A percentile compares a stretch with the other conserved stretches of the same genome.
These are phyloP conservation scores for Cinclus cinclus DNA, from an alignment of 2,113 vertebrate genomes.

Conservation along the genomic window DNA sequence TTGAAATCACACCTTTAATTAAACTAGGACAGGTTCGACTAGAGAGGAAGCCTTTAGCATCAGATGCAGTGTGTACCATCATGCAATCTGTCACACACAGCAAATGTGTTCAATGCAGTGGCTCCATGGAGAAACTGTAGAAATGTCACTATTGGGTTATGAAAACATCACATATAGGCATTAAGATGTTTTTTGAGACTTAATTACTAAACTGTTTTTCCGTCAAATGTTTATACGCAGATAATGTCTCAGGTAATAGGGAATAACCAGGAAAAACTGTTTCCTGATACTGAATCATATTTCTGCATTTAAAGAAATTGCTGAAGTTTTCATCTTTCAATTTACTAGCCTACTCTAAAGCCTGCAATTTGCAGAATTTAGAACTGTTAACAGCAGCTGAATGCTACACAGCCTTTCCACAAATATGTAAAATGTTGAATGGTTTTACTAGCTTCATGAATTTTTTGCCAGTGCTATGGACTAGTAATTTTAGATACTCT, in stretches of 20 bases:
- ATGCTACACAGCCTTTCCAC: background rate
- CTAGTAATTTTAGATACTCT: background rate
- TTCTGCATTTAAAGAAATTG: background rate
- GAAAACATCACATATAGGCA: background rate
- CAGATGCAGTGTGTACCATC: background rate
- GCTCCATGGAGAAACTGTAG: background rate
- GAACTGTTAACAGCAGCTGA: background rate
- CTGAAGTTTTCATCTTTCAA: background rate
- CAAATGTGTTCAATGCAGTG: background rate
- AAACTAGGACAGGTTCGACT: background rate
- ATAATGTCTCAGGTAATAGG: background rate
- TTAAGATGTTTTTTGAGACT: background rate
- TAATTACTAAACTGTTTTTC: background rate
- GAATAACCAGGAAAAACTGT: background rate
- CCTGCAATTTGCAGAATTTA: background rate
- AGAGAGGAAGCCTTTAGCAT: background rate
- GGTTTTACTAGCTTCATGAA: background rate
- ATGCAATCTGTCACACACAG: background rate
- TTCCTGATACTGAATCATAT: background rate
- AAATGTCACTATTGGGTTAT: background rate
- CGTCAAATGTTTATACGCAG: background rate
- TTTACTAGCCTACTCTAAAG: background rate
- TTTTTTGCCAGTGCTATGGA: background rate
- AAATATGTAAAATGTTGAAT: background rate
- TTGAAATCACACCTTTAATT: conserved; percentile 14